Evolutionary conservation across 1,140 invertebrate species (phyloP).

Genomic region (Gryon sp.): DNA sequence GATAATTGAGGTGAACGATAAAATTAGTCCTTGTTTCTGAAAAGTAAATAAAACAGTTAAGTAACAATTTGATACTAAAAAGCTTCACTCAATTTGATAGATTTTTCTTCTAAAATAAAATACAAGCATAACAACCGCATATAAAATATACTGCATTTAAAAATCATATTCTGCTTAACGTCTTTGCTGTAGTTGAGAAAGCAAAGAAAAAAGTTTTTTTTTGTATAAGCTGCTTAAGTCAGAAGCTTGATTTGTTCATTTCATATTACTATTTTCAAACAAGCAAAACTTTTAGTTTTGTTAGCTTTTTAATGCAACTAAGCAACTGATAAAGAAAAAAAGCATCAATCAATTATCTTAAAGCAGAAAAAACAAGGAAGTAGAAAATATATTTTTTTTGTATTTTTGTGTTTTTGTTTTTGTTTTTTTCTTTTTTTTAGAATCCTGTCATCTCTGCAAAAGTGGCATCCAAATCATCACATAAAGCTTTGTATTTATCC

Average conservation of each 20-base stretch:
- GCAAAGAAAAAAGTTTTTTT: too few relatives aligned
- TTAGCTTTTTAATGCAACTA: conserved; percentile 25
- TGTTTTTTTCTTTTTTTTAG: conserved; percentile 65
- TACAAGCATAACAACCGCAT: too few relatives aligned
- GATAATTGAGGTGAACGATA: conserved; percentile 12
- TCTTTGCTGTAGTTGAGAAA: too few relatives aligned
- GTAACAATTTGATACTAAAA: conserved; percentile 26
- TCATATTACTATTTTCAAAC: too few relatives aligned
- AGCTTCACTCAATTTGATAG: conserved; percentile 40
- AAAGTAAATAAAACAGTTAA: conserved; percentile 60
- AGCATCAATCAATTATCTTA: conserved; percentile 57
- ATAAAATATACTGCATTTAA: too few relatives aligned
- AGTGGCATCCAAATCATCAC: conserved; percentile 88
- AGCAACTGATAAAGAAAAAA: conserved; percentile 28
- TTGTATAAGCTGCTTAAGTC: too few relatives aligned
- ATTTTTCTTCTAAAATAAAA: too few relatives aligned
- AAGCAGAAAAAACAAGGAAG: conserved; percentile 68
- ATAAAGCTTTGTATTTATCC: conserved; percentile 85
- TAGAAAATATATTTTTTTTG: conserved; percentile 65
- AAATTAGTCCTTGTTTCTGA: conserved; percentile 62
- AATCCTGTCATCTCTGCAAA: conserved; percentile 81
- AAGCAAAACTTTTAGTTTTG: too few relatives aligned
- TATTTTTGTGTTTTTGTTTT: conserved; percentile 45
- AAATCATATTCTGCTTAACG: too few relatives aligned
- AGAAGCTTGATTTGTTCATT: too few relatives aligned